Conservation (phyloP, 1,140 invertebrate genomes). For the Drosophila kanapiae region DNA sequence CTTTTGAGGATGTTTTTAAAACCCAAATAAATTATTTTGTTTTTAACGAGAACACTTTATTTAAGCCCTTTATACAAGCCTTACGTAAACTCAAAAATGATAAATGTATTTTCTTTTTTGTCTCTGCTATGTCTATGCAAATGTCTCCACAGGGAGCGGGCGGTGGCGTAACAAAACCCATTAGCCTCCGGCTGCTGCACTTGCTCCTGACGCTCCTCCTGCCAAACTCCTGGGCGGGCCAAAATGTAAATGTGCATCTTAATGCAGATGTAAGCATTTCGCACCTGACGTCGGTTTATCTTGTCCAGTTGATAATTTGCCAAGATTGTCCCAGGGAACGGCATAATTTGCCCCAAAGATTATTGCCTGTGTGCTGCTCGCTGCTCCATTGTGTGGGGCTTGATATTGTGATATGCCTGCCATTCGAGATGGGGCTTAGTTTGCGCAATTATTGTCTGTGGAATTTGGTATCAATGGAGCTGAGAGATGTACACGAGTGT, state of each 20-base stretch:
- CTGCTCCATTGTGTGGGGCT: slow-evolving; percentile 2
- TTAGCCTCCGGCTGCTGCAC: slow-evolving; percentile 30
- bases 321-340: slow-evolving; percentile 45
- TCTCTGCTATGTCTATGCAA: slow-evolving; percentile 38
- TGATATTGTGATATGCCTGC: slow-evolving; percentile 16
- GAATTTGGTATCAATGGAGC: slow-evolving; percentile 15
- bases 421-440: slow-evolving; percentile 17
- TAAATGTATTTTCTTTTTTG: not conserved
- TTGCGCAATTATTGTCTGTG: slow-evolving; percentile 40
- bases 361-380: slow-evolving; percentile 15
- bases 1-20: no score
- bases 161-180: slow-evolving; percentile 36
- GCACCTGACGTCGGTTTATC: slow-evolving; percentile 66
- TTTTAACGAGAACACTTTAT: no score
- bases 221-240: slow-evolving; percentile 29
- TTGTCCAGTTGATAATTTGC: slow-evolving; percentile 67
- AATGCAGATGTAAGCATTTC: slow-evolving; percentile 71
- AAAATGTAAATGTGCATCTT: slow-evolving; percentile 51
- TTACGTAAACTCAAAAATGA: not conserved
- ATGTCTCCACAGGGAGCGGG: slow-evolving; percentile 10
- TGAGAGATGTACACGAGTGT: slow-evolving; percentile 5
- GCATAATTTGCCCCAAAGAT: slow-evolving; percentile 34
- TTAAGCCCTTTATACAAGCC: not conserved
- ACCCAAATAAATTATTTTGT: no score
- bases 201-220: slow-evolving; percentile 17